These are phyloP conservation scores for Nycticryphes semicollaris DNA, from an alignment of 2,113 vertebrate genomes.

Conservation along the genomic window DNA sequence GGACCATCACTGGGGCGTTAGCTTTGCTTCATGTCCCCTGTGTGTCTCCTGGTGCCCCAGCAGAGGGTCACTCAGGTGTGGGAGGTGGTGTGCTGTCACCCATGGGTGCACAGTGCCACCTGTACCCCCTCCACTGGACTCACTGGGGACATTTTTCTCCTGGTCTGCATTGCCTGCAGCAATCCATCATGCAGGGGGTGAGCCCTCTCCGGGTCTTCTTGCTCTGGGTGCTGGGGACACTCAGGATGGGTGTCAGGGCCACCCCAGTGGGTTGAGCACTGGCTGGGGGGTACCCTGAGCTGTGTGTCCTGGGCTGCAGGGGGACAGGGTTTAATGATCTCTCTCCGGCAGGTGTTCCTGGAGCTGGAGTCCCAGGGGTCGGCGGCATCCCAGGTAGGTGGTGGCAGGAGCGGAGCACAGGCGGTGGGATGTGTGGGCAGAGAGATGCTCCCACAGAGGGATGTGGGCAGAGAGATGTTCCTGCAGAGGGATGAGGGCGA, in stretches of 20 bases:
- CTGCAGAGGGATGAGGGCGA: not conserved
- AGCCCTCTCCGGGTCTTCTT: not conserved
- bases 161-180: not conserved
- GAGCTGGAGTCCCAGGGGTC: conserved; percentile 34
- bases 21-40: not conserved
- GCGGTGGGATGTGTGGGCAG: not conserved
- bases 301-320: fast-evolving
- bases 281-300: not conserved
- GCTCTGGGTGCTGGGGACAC: not conserved
- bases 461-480: too few species aligned
- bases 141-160: not conserved
- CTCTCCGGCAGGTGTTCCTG: conserved; percentile 33
- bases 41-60: fast-evolving
- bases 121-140: not conserved
- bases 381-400: conserved; percentile 29
- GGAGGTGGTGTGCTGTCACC: not conserved
- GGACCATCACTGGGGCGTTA: fast-evolving
- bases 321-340: not conserved
- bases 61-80: fast-evolving
- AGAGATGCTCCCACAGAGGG: not conserved
- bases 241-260: not conserved
- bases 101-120: not conserved
- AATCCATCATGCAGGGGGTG: not conserved
- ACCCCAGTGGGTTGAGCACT: not conserved
- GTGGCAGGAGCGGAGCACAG: not conserved